Percentiles rank a stretch among this genome's conserved stretches.
These are phyloP conservation scores for Hipposideros armiger DNA, from an alignment of 2,113 vertebrate genomes.

Conservation along the genomic window DNA sequence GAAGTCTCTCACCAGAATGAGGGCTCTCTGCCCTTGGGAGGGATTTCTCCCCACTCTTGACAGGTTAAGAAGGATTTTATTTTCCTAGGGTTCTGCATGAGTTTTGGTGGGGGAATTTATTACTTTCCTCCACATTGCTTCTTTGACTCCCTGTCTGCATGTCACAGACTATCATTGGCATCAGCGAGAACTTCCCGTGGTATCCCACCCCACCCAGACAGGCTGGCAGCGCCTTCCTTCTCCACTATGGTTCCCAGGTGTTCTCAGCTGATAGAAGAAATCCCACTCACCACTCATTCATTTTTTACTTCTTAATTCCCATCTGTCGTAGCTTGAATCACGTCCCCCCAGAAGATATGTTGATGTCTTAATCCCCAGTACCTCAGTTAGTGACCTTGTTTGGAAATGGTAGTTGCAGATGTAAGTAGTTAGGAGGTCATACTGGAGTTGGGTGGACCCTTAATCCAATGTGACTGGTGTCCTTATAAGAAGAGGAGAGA, in stretches of 20 bases:
- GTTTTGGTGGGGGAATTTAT: neutral
- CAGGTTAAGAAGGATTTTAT: neutral
- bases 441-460: neutral
- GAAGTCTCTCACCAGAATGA: neutral
- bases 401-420: neutral
- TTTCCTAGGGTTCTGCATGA: neutral
- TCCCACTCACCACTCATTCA: neutral
- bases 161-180: neutral
- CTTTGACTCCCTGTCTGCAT: no score
- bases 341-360: neutral
- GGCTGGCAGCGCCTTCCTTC: neutral
- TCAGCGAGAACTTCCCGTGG: neutral
- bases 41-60: neutral
- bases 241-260: neutral
- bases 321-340: neutral
- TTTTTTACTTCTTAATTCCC: neutral
- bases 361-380: neutral
- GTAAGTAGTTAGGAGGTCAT: neutral
- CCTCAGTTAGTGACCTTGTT: neutral
- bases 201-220: neutral
- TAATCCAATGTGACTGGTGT: neutral
- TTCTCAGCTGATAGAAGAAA: neutral
- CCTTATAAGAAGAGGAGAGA: neutral
- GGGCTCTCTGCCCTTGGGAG: neutral
- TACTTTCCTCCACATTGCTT: neutral